Conservation (phyloP, 2,113 vertebrate genomes). For the Etheostoma cragini region DNA sequence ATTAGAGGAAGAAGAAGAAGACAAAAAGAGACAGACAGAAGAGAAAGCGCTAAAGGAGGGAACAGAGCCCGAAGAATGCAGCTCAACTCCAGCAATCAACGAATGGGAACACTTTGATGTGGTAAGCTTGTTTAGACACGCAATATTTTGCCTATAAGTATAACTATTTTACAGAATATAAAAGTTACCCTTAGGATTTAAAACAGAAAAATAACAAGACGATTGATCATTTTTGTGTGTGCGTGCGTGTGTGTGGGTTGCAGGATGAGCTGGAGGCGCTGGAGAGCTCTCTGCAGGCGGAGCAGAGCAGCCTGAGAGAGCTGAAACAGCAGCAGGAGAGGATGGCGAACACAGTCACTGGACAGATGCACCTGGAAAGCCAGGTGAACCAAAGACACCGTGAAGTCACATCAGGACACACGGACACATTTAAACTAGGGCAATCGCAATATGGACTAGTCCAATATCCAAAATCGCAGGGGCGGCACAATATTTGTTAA, state of each 20-base stretch:
- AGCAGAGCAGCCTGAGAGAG: slow-evolving; percentile 88
- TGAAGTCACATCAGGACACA: not conserved
- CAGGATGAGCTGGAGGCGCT: slow-evolving; percentile 91
- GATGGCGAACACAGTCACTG: slow-evolving; percentile 91
- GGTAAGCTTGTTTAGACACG: slow-evolving; percentile 78
- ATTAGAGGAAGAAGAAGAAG: slow-evolving; percentile 43
- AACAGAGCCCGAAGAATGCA: slow-evolving; percentile 24
- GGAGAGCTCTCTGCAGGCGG: slow-evolving; percentile 87
- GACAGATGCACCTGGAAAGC: slow-evolving; percentile 97
- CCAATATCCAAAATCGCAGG: too few relatives aligned
- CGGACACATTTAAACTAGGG: not conserved
- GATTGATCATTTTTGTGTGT: not conserved
- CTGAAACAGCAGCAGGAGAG: slow-evolving; percentile 94
- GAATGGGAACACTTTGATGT: slow-evolving; percentile 90
- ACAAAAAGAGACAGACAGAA: slow-evolving; percentile 23
- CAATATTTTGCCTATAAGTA: not conserved
- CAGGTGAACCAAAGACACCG: slow-evolving; percentile 83
- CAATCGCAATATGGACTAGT: too few relatives aligned
- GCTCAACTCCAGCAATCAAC: slow-evolving; percentile 47
- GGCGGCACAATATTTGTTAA: too few relatives aligned
- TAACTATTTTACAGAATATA: not conserved
- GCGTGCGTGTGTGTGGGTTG: slow-evolving; percentile 37
- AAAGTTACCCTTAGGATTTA: not conserved
- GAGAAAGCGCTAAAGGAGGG: slow-evolving; percentile 34
- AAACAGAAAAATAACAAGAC: not conserved